Conservation (phyloP, 92 coral and sea anemone species). For the Nematostella vectensis region DNA sequence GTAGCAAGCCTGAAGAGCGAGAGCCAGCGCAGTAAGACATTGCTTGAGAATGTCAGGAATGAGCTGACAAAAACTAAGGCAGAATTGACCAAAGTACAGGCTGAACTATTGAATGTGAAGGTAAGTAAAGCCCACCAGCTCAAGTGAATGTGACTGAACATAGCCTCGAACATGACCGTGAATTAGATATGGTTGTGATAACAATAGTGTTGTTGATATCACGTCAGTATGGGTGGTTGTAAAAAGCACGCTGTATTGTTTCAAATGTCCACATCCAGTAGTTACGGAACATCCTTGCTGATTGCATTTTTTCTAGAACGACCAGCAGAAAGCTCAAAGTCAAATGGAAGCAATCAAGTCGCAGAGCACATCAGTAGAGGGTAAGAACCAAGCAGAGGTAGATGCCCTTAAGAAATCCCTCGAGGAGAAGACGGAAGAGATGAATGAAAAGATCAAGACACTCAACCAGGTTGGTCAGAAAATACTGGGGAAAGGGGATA, state of each 20-base stretch:
- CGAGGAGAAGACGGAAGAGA: slow-evolving; percentile 67
- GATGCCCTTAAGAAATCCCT: slow-evolving; percentile 45
- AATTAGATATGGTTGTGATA: too few relatives aligned
- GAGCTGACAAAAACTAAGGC: slow-evolving; percentile 61
- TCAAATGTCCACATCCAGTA: too few relatives aligned
- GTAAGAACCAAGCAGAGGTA: slow-evolving; percentile 51
- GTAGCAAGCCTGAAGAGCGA: slow-evolving; percentile 59
- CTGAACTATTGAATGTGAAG: not conserved
- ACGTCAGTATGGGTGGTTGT: too few relatives aligned
- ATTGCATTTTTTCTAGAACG: too few relatives aligned
- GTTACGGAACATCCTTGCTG: too few relatives aligned
- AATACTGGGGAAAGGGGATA: too few relatives aligned
- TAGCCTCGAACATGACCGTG: too few relatives aligned
- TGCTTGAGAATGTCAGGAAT: slow-evolving; percentile 49
- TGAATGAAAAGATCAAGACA: slow-evolving; percentile 77
- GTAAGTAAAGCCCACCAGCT: not conserved
- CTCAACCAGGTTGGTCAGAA: slow-evolving; percentile 58
- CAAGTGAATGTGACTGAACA: too few relatives aligned
- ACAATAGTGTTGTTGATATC: too few relatives aligned
- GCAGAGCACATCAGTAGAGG: slow-evolving; percentile 32
- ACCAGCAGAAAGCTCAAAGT: slow-evolving; percentile 34
- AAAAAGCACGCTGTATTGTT: too few relatives aligned
- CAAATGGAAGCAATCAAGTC: slow-evolving; percentile 52
- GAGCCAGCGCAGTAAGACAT: slow-evolving; percentile 65
- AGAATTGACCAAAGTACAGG: slow-evolving; percentile 61